Base-by-base conservation (phyloP, 2,888 invertebrate species). In the Agrilus biguttatus region DNA sequence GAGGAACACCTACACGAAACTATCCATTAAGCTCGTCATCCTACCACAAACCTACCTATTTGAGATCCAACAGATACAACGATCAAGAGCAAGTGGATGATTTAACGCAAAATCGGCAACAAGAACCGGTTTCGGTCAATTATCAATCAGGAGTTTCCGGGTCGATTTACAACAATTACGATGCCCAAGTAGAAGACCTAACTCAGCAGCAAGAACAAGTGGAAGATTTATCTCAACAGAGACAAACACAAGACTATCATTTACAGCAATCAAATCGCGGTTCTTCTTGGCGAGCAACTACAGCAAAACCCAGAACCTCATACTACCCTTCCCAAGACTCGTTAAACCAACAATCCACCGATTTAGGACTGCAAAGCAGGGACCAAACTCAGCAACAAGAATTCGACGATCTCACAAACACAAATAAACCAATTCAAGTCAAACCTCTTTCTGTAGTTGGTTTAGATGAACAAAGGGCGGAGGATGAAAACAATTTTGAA, bases 181-280 rank as follows among this genome's bases (percentile, higher is more conserved):
- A 28, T 10, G 28, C 28, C 28, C 45, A 45, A 42, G n/a, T 14
- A 14, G 33, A 49, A 40, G 43, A 45, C 33, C 13, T 47, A 8
- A 33, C 39, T 7, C 45, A 45, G 38, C 44, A 39, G 36, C 33
- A 33, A 21, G 28, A 51, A 36, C 42, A 43, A 42, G 39, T 39
- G 50, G 56, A 63, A 54, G 58, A 61, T 44, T 49, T 57, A 34
- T 51, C 52, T 41, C 55, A 57, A 47, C 49, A 53, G 38, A 39
- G 28, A 19, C 43, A 49, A 43, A 45, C 49, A 35, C 23, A 44
- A 23, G 28, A 28, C 28, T 28, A 28, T 28, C 5, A 28, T 46
- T 35, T 33, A n/a, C 14, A 14, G 8, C 45, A 45, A 35, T 19
- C 7, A 21, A 36, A 37, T 17, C 33, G 37, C 32, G 36, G 41